Base-by-base conservation (phyloP, 2,888 invertebrate species). In the Ochropleura leucogaster region DNA sequence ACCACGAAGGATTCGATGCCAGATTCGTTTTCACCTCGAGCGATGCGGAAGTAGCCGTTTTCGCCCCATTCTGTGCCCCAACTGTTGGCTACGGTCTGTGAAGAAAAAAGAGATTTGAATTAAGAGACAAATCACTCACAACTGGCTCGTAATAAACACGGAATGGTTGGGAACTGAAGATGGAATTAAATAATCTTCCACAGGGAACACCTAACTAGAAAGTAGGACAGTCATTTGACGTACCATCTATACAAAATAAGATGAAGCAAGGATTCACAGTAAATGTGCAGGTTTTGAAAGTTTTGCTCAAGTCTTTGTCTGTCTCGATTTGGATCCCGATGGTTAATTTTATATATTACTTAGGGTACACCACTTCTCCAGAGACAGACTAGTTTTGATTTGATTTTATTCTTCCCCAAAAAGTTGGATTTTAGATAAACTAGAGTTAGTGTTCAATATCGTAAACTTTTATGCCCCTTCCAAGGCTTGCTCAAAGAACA, bases 21-120 rank as follows among this genome's bases (percentile, higher is more conserved):
- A 89, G 98, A 98, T 91, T 99, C 99, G 95, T 99, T 98, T 71
- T 91, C 94, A 60, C 99, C 99, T 74, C 98, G 97, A 8, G 97
- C 94, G 88, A 99, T 99, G 77, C 98, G 97, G 97, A 99, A 99
- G 91, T 97, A 98, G 0, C 99, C 99, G 80, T 97, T 96, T 92
- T 99, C 99, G 14, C 99, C 99, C 99, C 99, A 99, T 85, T 97
- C 96, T 0, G 94, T 90, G 12, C 99, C 99, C 99, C 99, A 99
- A 51, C 99, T 99, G 95, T 99, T 99, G 65, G 98, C 98, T 60
- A 98, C 98, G 90, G 98, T 97, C 99, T 99, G 96, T 7, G 96
- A 94, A 79, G 51, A 79, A 14, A 20, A 46, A 18, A 0, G 1
- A 42, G 4, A 12, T 40, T 42, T 20, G 2, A 53, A 10, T 49